Conservation (phyloP, 2,113 vertebrate species). For the Phaethornis superciliosus region DNA sequence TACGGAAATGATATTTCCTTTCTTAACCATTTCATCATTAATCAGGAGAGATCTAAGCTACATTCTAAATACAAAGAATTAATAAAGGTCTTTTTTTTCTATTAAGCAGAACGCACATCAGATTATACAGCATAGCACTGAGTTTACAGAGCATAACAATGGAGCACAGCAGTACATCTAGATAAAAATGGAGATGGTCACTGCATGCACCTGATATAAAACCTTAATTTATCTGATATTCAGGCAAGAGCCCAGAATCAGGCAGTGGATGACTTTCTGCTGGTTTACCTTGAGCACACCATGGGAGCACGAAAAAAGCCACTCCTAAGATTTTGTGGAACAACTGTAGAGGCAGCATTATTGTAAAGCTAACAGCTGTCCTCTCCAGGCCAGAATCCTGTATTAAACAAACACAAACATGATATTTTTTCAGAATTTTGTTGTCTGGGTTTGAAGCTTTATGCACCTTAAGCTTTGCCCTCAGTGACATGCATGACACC, state of each 20-base stretch:
- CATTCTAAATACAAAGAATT: neutral
- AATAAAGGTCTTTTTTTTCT: neutral
- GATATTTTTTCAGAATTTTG: neutral
- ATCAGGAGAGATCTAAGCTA: neutral
- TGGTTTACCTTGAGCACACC: neutral
- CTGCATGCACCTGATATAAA: neutral
- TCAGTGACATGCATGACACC: neutral
- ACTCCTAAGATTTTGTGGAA: conserved; percentile 5
- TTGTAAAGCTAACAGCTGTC: neutral
- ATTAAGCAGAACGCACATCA: neutral
- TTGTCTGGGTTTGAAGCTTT: neutral
- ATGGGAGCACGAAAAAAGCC: neutral
- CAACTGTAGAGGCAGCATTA: neutral
- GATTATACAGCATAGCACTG: neutral
- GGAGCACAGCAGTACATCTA: neutral
- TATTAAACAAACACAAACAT: fast-evolving
- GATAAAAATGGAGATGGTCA: neutral
- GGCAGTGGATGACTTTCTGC: neutral
- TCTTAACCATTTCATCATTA: neutral
- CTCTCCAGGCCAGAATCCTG: neutral
- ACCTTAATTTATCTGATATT: fast-evolving
- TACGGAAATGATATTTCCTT: neutral
- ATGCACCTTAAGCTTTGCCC: fast-evolving
- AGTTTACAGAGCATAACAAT: neutral
- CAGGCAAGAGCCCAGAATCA: fast-evolving